A percentile compares a stretch with the other conserved stretches of the same genome.
Conservation (phyloP, 2,888 invertebrate genomes). For the Athalia rosae region DNA sequence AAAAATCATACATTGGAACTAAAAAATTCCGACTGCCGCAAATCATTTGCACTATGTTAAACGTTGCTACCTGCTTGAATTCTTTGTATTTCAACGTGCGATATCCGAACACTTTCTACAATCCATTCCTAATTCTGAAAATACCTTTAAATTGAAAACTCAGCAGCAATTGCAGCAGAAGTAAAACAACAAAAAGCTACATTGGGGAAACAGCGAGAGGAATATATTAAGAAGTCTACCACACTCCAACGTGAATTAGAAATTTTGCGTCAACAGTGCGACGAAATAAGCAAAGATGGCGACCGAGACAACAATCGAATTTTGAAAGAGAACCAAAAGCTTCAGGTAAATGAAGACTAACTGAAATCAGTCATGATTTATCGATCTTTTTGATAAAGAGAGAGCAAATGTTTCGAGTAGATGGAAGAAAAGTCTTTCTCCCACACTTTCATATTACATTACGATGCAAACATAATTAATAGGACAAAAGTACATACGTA, state of each 20-base stretch:
- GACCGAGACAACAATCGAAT: conserved; percentile 87
- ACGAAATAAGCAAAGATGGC: conserved; percentile 83
- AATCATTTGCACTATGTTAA: background rate
- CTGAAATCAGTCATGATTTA: conserved; percentile 6
- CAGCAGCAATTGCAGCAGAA: conserved; percentile 85
- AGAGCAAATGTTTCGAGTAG: background rate
- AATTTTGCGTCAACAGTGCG: conserved; percentile 85
- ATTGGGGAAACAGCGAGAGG: conserved; percentile 86
- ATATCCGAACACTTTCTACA: conserved; percentile 19
- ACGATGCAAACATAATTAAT: no score
- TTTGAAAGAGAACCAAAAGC: conserved; percentile 87
- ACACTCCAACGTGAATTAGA: conserved; percentile 86
- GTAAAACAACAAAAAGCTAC: conserved; percentile 89
- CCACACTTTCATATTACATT: no score
- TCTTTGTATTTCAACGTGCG: background rate
- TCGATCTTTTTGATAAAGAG: background rate
- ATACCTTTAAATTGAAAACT: conserved; percentile 45
- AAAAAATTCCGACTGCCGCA: background rate
- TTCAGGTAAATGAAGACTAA: conserved; percentile 81
- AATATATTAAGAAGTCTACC: conserved; percentile 85
- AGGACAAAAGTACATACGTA: no score
- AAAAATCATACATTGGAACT: background rate
- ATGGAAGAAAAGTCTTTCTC: no score
- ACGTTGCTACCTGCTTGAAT: background rate
- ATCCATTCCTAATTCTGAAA: conserved; percentile 46